Base-by-base conservation (phyloP, 2,888 invertebrate species). In the Tipula unca region DNA sequence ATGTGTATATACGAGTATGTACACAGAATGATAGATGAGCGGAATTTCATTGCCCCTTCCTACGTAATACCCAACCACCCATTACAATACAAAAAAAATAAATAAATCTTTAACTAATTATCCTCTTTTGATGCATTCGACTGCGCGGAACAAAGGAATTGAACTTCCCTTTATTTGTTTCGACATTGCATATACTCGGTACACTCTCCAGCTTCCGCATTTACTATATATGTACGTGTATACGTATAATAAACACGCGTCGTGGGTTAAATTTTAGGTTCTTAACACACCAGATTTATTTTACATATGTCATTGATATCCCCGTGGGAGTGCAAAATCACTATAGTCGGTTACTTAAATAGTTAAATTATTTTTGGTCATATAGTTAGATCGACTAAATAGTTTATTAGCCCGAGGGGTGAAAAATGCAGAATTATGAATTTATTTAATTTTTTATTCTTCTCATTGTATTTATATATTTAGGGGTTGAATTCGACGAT, bases 221-320 rank as follows among this genome's bases (percentile, higher is more conserved):
- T 48, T 48, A 17, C 48, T 17, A 48, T 6, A 69, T 69, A 69
- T 10, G n/a, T 8, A 69, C 20, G 2, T 48, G 48, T 17, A 8
- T 17, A 17, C 17, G 13, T 25, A 69, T 69, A 69, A 69, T 69
- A 84, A 36, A 84, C 84, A 84, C 84, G 84, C 84, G 84, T 39
- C 36, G 14, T 36, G 17, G 36, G 84, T 39, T 84, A 69, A 69
- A 84, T 36, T 36, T 39, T 39, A 36, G 36, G 84, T 32, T 84
- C 84, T 84, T 84, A 84, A 84, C 84, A 36, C 36, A 36, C 32
- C 32, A 36, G 84, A 84, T 84, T 84, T 84, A 89, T 88, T 90
- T 91, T 90, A 90, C 91, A 91, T 90, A 90, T 90, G 91, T 90
- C 90, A 90, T 88, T 88, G 90, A 90, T 90, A 90, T 90, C 90